Base-by-base conservation (phyloP, 2,797 vertebrate species). In the Poeciliopsis paucimaculata region DNA sequence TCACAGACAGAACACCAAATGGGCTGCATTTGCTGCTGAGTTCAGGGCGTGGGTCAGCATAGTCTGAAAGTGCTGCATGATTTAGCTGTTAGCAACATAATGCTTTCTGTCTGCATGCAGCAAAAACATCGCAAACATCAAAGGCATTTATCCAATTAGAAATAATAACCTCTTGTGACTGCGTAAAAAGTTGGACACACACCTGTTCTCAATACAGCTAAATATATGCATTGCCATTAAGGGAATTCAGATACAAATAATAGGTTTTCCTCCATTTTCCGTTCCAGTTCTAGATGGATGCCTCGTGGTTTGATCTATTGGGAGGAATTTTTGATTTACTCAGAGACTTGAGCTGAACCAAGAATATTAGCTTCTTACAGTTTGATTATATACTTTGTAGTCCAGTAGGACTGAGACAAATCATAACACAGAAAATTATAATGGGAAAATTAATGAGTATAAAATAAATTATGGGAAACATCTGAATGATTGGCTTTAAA, bases 331-430 rank as follows among this genome's bases (percentile, higher is more conserved):
- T 28, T 57, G 11, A 16, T 57, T 41, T 57, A 16, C 46, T 53
- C 51, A 43, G 34, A 51, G 72, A 36, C 28, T 73, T 51, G 16
- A 51, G 47, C 31, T 34, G 16, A 53, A 18, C 34, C 51, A 41
- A 55, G 31, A 51, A 36, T 26, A 55, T 20, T 51, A 36, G 49
- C 43, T 77, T 74, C 3, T 78, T 86, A 70, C 82, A 39, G 36
- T 70, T 79, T 64, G 47, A 55, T 83, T 66, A 60, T 62, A 79
- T 60, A 26, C 15, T n/a, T 28, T 41, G 12, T 55, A 75, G 49
- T 45, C 7, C 7, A 9, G 15, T 9, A 2, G 41, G 72, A 34
- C 81, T 31, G 45, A 75, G 62, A 84, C 8, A 31, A 72, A 47
- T 3, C 28, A 31, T 8, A 4, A 62, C 45, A 2, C 1, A 78